Evolutionary conservation across 1,140 invertebrate species (phyloP), one percentile per base, ranked within the genome.

Genomic region (Drosophila simulans): DNA sequence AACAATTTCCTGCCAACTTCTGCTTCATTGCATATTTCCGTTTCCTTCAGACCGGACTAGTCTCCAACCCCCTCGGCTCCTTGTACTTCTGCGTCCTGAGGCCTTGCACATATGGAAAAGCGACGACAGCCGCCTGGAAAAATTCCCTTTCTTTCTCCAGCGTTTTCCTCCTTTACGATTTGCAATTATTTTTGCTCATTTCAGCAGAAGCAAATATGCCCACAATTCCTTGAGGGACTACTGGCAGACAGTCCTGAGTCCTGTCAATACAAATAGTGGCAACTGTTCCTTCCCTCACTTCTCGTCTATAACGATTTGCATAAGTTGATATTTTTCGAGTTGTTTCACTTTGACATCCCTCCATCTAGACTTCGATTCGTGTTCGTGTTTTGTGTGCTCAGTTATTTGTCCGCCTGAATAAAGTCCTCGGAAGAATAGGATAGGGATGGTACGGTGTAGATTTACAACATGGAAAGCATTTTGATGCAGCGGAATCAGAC

Each of bases 131-230:
- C 77, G 82, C 51, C 77, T 83, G 72, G 46, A 84, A 77, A 63
- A 52, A 52, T 75, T 65, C 22, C 39, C 40, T 20, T 31, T 49
- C 34, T 42, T 20, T 39, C 11, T 7, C 15, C 20, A 27, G 8
- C n/a, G 56, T 53, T 56, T 70, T 74, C 45, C 54, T 77, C 74
- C 78, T 88, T 88, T 88, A 88, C 83, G 83, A 88, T 88, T 88
- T 77, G 83, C 83, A 88, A 88, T 88, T 88, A 88, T 88, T 88
- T 88, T 88, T 88, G 83, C 83, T 89, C 83, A 88, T 89, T 88
- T 88, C 83, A 88, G 79, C 83, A 88, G 84, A 88, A 88, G 76
- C 84, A 79, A 89, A 89, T 84, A 89, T 88, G 77, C 63, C 82
- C 82, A 65, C 77, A 77, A 85, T 88, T 83, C 83, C 83, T 88